Evolutionary conservation across 2,888 invertebrate species (phyloP).

Genomic region (Aradus depressus): DNA sequence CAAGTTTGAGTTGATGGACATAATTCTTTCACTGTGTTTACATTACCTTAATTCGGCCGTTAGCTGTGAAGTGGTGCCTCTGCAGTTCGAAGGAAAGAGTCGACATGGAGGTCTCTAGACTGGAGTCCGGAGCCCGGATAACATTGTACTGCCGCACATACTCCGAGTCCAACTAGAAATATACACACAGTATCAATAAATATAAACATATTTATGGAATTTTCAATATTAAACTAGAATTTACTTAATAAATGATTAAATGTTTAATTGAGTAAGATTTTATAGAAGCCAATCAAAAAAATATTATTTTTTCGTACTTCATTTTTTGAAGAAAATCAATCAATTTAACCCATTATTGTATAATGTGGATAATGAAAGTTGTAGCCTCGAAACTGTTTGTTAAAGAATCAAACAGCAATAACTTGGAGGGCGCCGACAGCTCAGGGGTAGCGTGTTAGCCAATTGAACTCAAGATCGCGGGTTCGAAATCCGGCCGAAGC

Average conservation of each 20-base stretch:
- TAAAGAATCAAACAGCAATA: no score
- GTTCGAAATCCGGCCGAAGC: no score
- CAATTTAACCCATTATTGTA: no score
- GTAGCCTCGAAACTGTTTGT: no score
- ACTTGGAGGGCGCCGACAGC: no score
- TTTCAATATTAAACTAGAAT: neutral
- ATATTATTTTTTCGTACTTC: no score
- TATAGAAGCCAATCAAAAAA: neutral
- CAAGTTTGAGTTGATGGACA: no score
- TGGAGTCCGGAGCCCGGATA: slow-evolving; percentile 21
- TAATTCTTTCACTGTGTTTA: neutral
- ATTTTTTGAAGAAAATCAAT: no score
- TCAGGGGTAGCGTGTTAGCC: no score
- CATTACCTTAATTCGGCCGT: slow-evolving; percentile 26
- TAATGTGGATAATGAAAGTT: no score
- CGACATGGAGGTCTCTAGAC: slow-evolving; percentile 27
- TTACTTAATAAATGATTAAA: neutral
- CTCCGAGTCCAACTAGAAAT: slow-evolving; percentile 24
- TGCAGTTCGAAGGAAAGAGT: slow-evolving; percentile 23
- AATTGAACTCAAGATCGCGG: no score
- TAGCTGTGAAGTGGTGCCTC: slow-evolving; percentile 25
- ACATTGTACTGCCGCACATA: slow-evolving; percentile 19
- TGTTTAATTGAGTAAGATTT: neutral
- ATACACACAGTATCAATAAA: neutral
- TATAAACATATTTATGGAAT: neutral